These are phyloP conservation scores for Lamellibrachia luymesi DNA, from an alignment of 1,140 invertebrate species.

Conservation along the genomic window DNA sequence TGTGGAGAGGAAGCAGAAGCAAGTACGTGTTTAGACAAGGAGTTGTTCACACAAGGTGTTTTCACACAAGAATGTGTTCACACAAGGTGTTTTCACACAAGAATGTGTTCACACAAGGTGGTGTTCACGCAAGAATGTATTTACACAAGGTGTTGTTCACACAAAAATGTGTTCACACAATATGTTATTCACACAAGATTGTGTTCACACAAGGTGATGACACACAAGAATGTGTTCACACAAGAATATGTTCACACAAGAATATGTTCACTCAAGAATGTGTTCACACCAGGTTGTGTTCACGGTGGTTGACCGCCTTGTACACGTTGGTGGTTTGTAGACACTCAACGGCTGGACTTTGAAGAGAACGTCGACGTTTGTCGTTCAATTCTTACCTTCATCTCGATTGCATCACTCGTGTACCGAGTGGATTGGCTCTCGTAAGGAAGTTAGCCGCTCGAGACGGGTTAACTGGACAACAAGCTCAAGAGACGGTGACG, in stretches of 20 bases:
- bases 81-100: background rate
- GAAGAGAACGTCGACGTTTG: background rate
- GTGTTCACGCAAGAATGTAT: background rate
- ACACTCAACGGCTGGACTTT: background rate
- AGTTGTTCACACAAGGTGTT: too few species aligned
- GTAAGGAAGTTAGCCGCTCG: background rate
- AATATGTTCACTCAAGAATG: background rate
- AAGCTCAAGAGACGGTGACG: background rate
- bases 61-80: too few species aligned
- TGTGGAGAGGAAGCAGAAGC: too few species aligned
- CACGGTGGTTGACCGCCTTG: background rate
- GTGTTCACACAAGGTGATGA: too few species aligned
- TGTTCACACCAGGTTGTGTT: background rate
- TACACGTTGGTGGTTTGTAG: background rate
- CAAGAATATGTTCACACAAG: background rate
- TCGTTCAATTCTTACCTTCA: background rate
- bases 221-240: background rate
- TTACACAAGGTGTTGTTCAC: background rate
- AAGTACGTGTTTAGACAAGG: too few species aligned
- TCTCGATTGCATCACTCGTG: background rate
- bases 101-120: background rate
- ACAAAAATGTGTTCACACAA: background rate
- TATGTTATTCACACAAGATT: background rate
- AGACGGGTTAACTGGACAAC: background rate
- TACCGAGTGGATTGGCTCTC: background rate